Conservation (phyloP, 2,888 invertebrate genomes). For the Biston betularia region DNA sequence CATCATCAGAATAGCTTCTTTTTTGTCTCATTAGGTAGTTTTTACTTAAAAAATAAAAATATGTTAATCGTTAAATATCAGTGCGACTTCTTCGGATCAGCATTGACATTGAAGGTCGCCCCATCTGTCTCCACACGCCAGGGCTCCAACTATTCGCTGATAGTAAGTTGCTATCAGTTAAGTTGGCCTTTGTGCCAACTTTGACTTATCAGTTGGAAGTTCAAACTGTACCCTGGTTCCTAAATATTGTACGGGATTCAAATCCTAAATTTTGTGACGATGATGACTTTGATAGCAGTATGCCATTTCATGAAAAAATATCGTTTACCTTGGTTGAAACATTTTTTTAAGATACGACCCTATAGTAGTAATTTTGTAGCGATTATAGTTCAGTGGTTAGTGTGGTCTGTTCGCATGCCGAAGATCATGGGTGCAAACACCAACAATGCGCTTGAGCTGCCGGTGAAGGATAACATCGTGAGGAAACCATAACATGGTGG, state of each 20-base stretch:
- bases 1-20: too few species aligned
- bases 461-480: too few species aligned
- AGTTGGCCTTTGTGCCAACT: constrained; percentile 72
- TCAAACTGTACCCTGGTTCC: constrained; percentile 40
- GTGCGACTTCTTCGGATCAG: neutral
- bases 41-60: neutral
- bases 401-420: too few species aligned
- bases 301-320: neutral
- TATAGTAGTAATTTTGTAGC: too few species aligned
- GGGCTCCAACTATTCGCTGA: constrained; percentile 40
- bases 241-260: constrained; percentile 38
- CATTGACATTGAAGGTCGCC: neutral
- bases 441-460: too few species aligned
- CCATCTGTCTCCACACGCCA: neutral
- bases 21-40: too few species aligned
- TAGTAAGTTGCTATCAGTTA: constrained; percentile 67
- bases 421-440: too few species aligned
- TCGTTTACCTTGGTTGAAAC: too few species aligned
- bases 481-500: too few species aligned
- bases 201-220: constrained; percentile 68
- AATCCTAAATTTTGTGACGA: constrained; percentile 19
- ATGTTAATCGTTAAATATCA: neutral
- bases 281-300: constrained; percentile 5
- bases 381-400: too few species aligned
- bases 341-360: too few species aligned